phyloP scores from a whole-genome alignment of 2,797 vertebrate species.

The Gobionotothen gibberifrons region DNA sequence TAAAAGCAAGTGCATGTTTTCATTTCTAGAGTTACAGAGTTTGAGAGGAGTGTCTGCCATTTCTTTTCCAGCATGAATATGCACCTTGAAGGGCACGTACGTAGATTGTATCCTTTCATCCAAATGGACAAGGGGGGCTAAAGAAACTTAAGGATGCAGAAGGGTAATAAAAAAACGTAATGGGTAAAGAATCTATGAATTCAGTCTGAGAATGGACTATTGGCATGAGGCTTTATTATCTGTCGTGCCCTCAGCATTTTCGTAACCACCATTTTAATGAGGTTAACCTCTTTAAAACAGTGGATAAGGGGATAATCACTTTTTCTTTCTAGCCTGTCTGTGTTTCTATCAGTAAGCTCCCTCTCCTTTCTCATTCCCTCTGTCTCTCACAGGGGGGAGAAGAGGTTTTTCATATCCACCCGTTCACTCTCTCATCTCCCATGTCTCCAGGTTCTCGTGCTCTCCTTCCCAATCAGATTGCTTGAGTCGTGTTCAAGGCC shows the following conservation, averaged over 20 bases:
- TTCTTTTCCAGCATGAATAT: constrained; percentile 31
- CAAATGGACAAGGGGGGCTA: constrained; percentile 7
- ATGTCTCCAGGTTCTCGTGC: constrained; percentile 69
- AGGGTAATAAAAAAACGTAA: constrained; percentile 53
- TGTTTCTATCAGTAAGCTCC: constrained; percentile 42
- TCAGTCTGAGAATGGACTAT: constrained; percentile 38
- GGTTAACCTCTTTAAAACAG: constrained; percentile 70
- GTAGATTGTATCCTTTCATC: constrained; percentile 23
- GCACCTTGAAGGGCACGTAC: constrained; percentile 14
- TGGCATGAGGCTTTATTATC: constrained; percentile 58
- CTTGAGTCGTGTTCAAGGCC: constrained; percentile 65
- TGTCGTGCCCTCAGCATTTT: constrained; percentile 54
- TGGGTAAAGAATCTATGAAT: constrained; percentile 47
- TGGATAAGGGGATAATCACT: constrained; percentile 52
- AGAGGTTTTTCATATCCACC: constrained; percentile 59
- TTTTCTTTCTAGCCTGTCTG: constrained; percentile 38
- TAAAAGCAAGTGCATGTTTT: constrained; percentile 50
- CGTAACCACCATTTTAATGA: constrained; percentile 68
- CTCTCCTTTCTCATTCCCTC: constrained; percentile 29
- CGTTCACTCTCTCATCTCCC: constrained; percentile 63
- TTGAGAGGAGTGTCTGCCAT: constrained; percentile 10
- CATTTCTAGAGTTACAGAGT: constrained; percentile 45
- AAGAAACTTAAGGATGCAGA: constrained; percentile 45
- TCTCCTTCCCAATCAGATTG: constrained; percentile 72
- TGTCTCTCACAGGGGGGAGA: constrained; percentile 40